A percentile compares a stretch with the other conserved stretches of the same genome.
These are phyloP conservation scores for Myotis yumanensis DNA, from an alignment of 2,113 vertebrate species.

Conservation along the genomic window DNA sequence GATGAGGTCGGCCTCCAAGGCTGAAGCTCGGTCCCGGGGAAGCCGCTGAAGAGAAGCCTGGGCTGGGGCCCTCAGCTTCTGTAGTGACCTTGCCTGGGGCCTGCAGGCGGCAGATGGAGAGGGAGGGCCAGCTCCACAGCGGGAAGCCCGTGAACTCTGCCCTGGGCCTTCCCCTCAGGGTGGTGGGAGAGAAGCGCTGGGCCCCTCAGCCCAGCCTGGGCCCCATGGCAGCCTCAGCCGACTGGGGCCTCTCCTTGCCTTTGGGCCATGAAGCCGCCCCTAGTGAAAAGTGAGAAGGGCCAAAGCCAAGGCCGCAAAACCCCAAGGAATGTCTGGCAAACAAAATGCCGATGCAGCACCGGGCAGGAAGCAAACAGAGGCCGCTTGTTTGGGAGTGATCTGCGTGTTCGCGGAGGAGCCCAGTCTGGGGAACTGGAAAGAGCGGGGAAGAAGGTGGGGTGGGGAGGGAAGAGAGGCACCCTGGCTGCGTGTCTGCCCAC, in stretches of 20 bases:
- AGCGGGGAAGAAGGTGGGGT: accelerated
- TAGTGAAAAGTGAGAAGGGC: neutral
- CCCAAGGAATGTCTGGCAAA: constrained; percentile 54
- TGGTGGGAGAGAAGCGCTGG: neutral
- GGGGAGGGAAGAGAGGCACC: accelerated
- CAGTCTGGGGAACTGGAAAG: neutral
- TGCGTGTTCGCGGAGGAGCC: constrained; percentile 24
- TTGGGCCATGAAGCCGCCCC: neutral
- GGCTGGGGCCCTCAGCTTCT: neutral
- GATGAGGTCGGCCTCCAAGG: neutral
- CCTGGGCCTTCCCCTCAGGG: neutral
- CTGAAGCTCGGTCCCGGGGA: accelerated
- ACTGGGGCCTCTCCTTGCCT: neutral
- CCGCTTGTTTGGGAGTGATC: constrained; percentile 20
- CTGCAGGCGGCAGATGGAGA: no score
- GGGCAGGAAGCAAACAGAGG: constrained; percentile 38
- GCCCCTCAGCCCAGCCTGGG: neutral
- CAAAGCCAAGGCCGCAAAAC: neutral
- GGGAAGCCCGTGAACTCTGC: neutral
- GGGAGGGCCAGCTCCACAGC: neutral
- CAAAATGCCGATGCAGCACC: constrained; percentile 31
- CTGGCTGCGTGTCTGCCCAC: neutral
- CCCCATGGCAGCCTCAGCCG: neutral
- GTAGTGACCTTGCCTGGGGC: neutral
- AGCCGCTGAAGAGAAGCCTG: neutral